A percentile compares a stretch with the other conserved stretches of the same genome.
phyloP scores from a whole-genome alignment of 2,113 vertebrate species.

The Telmatochromis sp. region DNA sequence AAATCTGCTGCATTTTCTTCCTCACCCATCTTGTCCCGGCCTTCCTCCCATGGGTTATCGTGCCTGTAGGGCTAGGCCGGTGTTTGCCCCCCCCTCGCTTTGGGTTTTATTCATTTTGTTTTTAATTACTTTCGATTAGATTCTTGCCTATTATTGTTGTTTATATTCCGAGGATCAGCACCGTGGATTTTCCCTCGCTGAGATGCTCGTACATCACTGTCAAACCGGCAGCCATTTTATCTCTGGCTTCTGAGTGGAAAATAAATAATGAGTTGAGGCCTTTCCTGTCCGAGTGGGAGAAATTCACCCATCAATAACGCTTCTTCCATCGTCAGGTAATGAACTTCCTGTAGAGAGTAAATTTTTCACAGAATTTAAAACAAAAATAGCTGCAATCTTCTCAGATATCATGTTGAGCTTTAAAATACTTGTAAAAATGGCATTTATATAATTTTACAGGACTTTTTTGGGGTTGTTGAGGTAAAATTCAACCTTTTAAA shows the following conservation, averaged over 20 bases:
- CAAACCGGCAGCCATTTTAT: constrained; percentile 41
- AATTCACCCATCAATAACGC: not conserved
- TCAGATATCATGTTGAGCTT: not conserved
- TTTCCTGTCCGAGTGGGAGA: not conserved
- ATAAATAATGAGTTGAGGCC: constrained; percentile 44
- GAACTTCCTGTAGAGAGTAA: not conserved
- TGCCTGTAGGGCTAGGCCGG: not conserved
- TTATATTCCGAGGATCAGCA: constrained; percentile 22
- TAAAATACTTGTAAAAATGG: not conserved
- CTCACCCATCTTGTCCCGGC: constrained; percentile 14
- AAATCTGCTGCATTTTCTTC: constrained; percentile 37
- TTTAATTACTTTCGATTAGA: constrained; percentile 45
- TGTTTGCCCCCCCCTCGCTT: not conserved
- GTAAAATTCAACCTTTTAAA: not conserved
- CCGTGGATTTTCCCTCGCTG: constrained; percentile 16
- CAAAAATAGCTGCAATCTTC: not conserved
- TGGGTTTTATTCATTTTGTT: constrained; percentile 5
- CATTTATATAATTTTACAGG: not conserved
- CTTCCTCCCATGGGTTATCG: not conserved
- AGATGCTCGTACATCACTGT: constrained; percentile 59
- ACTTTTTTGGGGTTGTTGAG: not conserved
- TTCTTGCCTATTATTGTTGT: constrained; percentile 21
- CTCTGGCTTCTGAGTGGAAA: constrained; percentile 22
- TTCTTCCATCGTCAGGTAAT: not conserved
- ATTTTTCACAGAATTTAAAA: not conserved